Percentiles rank a stretch among this genome's conserved stretches.
These are phyloP conservation scores for Dicrostonyx torquatus DNA, from an alignment of 2,797 vertebrate species.

Conservation along the genomic window DNA sequence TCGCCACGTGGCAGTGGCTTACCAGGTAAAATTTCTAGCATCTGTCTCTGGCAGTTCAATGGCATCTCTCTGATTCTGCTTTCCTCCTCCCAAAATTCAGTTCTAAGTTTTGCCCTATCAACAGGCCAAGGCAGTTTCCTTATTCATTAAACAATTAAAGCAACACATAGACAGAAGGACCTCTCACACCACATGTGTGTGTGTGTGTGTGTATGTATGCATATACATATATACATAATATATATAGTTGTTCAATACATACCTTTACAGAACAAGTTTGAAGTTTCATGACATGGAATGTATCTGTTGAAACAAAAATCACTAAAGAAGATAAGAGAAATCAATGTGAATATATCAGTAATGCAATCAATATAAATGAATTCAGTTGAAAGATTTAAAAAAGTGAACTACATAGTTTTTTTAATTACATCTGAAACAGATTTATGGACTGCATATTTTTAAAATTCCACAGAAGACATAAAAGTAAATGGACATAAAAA, in stretches of 20 bases:
- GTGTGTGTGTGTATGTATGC: no score
- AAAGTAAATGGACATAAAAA: background rate
- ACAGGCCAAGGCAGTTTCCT: no score
- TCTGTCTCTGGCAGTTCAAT: no score
- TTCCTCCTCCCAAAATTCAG: no score
- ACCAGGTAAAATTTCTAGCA: no score
- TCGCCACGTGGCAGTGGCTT: no score
- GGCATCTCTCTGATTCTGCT: no score
- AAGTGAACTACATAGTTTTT: background rate
- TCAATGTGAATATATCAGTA: background rate
- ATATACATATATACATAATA: no score
- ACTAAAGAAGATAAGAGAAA: background rate
- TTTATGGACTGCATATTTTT: background rate
- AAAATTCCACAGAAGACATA: background rate
- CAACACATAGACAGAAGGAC: no score
- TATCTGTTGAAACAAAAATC: background rate
- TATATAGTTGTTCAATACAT: background rate
- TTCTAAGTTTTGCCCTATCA: no score
- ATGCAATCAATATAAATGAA: background rate
- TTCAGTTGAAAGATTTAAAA: background rate
- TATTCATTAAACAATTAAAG: no score
- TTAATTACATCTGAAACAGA: background rate
- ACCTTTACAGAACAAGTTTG: background rate
- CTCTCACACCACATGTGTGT: no score
- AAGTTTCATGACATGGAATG: background rate